A percentile compares a stretch with the other conserved stretches of the same genome.
These are phyloP conservation scores for Ormyrus pomaceus DNA, from an alignment of 2,888 invertebrate genomes.

Conservation along the genomic window DNA sequence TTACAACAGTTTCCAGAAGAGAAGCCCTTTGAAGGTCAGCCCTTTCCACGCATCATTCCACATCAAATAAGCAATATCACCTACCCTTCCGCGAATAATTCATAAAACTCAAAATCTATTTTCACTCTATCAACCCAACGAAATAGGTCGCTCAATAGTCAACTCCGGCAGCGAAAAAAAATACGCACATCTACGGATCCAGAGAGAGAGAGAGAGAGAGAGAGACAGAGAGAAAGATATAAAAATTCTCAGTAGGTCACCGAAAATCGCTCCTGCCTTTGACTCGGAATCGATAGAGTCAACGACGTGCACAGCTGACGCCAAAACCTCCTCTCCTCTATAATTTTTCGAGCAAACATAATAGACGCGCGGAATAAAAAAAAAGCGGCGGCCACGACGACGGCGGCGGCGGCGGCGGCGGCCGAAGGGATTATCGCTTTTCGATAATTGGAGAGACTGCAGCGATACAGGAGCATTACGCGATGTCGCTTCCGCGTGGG, in stretches of 20 bases:
- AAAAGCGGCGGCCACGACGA: background rate
- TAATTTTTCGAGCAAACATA: slow-evolving; percentile 24
- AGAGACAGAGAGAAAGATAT: background rate
- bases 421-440: slow-evolving; percentile 43
- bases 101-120: too few species aligned
- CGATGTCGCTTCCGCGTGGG: background rate
- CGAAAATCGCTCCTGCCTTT: background rate
- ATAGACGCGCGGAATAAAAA: background rate
- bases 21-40: too few species aligned
- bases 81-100: too few species aligned
- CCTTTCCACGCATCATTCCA: too few species aligned
- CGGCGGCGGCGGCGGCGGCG: background rate
- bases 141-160: background rate
- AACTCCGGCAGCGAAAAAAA: too few species aligned
- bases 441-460: slow-evolving; percentile 42
- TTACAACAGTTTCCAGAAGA: too few species aligned
- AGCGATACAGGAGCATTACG: background rate
- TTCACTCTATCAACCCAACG: too few species aligned
- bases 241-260: background rate
- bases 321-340: background rate
- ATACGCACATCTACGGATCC: too few species aligned
- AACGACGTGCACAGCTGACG: background rate
- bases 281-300: slow-evolving; percentile 20
- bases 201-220: background rate
- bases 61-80: too few species aligned